A percentile compares a stretch with the other conserved stretches of the same genome.
These are phyloP conservation scores for Drosophila pachea DNA, from an alignment of 1,140 invertebrate species.

Conservation along the genomic window DNA sequence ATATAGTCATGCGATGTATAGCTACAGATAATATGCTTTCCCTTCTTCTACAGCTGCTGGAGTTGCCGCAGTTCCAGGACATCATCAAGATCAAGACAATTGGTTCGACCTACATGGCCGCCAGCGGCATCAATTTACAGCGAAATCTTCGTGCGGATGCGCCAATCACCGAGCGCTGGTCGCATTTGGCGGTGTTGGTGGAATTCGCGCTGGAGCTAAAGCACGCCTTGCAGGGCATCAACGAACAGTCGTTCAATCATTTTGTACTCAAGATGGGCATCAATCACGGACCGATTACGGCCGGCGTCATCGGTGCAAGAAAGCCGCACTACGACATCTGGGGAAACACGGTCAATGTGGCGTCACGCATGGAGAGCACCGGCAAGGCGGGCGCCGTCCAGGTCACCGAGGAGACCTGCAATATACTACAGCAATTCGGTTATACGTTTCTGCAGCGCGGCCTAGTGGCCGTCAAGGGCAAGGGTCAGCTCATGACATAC, in stretches of 20 bases:
- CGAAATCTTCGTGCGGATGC: conserved; percentile 85
- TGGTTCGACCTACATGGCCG: conserved; percentile 98
- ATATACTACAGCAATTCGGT: conserved; percentile 91
- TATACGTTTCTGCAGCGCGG: conserved; percentile 95
- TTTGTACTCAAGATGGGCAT: conserved; percentile 97
- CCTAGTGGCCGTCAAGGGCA: conserved; percentile 95
- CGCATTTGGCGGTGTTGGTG: conserved; percentile 89
- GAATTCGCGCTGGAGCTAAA: conserved; percentile 95
- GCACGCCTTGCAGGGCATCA: conserved; percentile 92
- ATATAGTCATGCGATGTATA: not conserved
- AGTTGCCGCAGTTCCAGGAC: conserved; percentile 90
- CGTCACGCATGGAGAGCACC: conserved; percentile 97
- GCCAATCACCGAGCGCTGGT: conserved; percentile 87
- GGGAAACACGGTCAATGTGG: conserved; percentile 96
- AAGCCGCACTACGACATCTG: conserved; percentile 98
- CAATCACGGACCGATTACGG: conserved; percentile 96
- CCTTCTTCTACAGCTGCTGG: conserved; percentile 84
- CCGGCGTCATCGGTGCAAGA: conserved; percentile 94
- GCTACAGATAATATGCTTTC: not conserved
- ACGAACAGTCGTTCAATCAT: conserved; percentile 97
- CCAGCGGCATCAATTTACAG: conserved; percentile 91
- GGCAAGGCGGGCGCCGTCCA: conserved; percentile 97
- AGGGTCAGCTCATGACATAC: conserved; percentile 96
- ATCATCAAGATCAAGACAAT: conserved; percentile 99
- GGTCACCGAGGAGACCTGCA: conserved; percentile 95